phyloP scores from a whole-genome alignment of 1,140 invertebrate genomes.

The Procambarus virginalis region DNA sequence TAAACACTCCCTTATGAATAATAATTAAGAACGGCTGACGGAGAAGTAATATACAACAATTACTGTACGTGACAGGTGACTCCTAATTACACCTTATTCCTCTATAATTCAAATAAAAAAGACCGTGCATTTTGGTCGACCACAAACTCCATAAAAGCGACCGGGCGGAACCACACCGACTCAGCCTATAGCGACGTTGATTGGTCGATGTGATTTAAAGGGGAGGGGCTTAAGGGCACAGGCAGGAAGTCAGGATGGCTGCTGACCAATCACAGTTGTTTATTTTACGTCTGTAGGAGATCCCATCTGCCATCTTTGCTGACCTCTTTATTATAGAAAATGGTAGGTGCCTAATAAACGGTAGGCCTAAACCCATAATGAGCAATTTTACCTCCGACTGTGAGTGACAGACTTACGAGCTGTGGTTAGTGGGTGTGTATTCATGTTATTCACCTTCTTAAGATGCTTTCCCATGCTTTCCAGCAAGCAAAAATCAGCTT shows the following conservation, averaged over 20 bases:
- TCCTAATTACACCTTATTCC: conserved; percentile 6
- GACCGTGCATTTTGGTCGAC: conserved; percentile 1
- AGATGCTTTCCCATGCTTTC: no score
- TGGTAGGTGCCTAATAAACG: conserved; percentile 34
- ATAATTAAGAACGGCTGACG: neutral
- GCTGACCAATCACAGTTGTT: conserved; percentile 63
- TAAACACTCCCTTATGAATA: conserved; percentile 2
- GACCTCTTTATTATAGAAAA: conserved; percentile 65
- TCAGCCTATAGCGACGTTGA: conserved; percentile 52
- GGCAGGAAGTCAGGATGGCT: conserved; percentile 57
- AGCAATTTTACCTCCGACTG: neutral
- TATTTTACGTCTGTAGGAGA: conserved; percentile 47
- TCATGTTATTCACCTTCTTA: neutral
- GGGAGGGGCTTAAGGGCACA: conserved; percentile 52
- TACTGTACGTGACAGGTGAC: conserved; percentile 9
- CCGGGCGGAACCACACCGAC: conserved; percentile 45
- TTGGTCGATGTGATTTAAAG: conserved; percentile 57
- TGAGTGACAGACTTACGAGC: conserved; percentile 4
- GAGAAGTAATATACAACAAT: neutral
- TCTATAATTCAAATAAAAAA: conserved; percentile 18
- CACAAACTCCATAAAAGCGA: conserved; percentile 42
- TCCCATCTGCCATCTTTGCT: conserved; percentile 66
- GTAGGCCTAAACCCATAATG: conserved; percentile 44
- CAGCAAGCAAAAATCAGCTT: no score
- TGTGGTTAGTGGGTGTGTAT: neutral